Conservation (phyloP, 2,797 vertebrate species). For the Nannoperca australis region DNA sequence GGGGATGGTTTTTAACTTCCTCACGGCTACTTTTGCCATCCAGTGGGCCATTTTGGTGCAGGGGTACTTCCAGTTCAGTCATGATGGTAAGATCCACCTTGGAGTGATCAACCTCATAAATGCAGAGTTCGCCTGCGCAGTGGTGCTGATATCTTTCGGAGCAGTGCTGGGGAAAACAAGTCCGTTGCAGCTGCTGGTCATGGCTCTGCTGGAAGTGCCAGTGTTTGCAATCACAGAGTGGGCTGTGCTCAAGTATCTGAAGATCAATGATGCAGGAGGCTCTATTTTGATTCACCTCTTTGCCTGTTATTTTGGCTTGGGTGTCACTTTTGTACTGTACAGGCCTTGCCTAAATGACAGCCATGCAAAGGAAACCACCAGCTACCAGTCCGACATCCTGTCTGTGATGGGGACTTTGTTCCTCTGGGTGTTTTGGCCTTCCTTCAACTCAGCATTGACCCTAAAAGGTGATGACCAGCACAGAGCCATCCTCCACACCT, state of each 20-base stretch:
- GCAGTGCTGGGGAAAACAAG: conserved; percentile 89
- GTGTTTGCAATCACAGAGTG: conserved; percentile 86
- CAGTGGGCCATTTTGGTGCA: conserved; percentile 91
- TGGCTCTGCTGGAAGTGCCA: conserved; percentile 88
- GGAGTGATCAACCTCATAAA: conserved; percentile 86
- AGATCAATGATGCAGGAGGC: conserved; percentile 88
- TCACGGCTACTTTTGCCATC: conserved; percentile 87
- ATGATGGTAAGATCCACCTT: conserved; percentile 83
- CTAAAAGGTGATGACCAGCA: conserved; percentile 87
- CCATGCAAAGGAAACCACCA: conserved; percentile 85
- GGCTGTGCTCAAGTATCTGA: conserved; percentile 82
- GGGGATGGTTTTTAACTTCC: conserved; percentile 88
- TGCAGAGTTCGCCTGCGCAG: conserved; percentile 88
- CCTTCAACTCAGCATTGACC: conserved; percentile 88
- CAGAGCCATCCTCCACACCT: conserved; percentile 89
- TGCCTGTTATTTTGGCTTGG: conserved; percentile 91
- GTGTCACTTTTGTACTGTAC: conserved; percentile 87
- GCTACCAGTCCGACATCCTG: conserved; percentile 85
- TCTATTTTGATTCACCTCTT: conserved; percentile 91
- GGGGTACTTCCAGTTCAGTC: conserved; percentile 86
- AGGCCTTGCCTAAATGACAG: conserved; percentile 63
- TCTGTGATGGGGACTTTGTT: conserved; percentile 88
- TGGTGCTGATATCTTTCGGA: conserved; percentile 89
- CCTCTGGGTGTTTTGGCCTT: conserved; percentile 94
- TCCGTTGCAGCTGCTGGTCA: conserved; percentile 87